These are phyloP conservation scores for Ernsta delagoae DNA, from an alignment of 2,888 invertebrate genomes.

Conservation along the genomic window DNA sequence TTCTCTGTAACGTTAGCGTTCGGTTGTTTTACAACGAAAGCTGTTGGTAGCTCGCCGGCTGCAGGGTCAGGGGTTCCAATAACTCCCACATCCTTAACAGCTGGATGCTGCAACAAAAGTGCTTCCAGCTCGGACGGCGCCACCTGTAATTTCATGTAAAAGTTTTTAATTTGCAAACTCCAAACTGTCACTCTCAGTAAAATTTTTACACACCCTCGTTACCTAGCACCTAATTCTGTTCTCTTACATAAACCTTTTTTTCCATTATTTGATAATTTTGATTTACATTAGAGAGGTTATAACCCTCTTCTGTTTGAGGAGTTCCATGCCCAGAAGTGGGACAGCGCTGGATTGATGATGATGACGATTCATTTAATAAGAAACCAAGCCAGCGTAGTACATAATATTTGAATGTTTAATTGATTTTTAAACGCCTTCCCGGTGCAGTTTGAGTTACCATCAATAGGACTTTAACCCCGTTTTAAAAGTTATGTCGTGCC, in stretches of 20 bases:
- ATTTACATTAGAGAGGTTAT: too few species aligned
- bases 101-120: constrained; percentile 59
- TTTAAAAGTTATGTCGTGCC: constrained; percentile 8
- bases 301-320: too few species aligned
- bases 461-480: constrained; percentile 16
- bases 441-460: constrained; percentile 6
- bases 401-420: not conserved
- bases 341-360: too few species aligned
- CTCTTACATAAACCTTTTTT: too few species aligned
- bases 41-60: constrained; percentile 67
- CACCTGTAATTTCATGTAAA: constrained; percentile 52
- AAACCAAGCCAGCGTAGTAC: too few species aligned
- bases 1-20: constrained; percentile 53
- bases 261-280: too few species aligned
- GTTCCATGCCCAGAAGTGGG: too few species aligned
- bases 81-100: constrained; percentile 65
- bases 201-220: not conserved
- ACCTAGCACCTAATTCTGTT: too few species aligned
- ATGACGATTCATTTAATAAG: too few species aligned
- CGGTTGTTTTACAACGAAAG: constrained; percentile 62
- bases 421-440: not conserved
- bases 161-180: constrained; percentile 1
- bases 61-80: constrained; percentile 58
- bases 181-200: not conserved
- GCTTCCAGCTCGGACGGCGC: constrained; percentile 70